These are phyloP conservation scores for Sphaerophoria taeniata DNA, from an alignment of 2,888 invertebrate species.

Conservation along the genomic window DNA sequence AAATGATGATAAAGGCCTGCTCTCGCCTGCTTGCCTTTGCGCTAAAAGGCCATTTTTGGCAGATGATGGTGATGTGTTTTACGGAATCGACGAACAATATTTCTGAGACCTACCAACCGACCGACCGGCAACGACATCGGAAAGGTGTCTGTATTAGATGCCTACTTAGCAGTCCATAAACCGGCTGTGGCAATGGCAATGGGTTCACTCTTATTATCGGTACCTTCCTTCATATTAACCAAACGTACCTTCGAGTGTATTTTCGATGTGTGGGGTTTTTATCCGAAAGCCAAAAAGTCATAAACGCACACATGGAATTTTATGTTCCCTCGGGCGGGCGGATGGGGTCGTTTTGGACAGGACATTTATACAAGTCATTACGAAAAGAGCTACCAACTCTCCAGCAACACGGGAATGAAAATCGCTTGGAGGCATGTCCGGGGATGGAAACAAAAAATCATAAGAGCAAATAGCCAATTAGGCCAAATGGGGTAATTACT, in stretches of 20 bases:
- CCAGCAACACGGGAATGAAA: not conserved
- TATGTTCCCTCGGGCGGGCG: constrained; percentile 40
- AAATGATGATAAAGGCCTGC: constrained; percentile 15
- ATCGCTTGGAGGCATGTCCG: no score
- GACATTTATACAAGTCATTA: not conserved
- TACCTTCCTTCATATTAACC: not conserved
- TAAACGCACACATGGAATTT: constrained; percentile 52
- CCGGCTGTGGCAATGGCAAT: constrained; percentile 49
- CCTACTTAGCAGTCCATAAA: constrained; percentile 72
- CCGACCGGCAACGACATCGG: constrained; percentile 32
- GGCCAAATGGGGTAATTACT: constrained; percentile 71
- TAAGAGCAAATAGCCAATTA: constrained; percentile 73
- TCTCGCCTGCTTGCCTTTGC: not conserved
- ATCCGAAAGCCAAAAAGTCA: constrained; percentile 18
- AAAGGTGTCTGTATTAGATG: constrained; percentile 66
- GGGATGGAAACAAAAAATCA: constrained; percentile 45
- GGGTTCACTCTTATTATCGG: constrained; percentile 24
- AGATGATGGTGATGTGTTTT: constrained; percentile 44
- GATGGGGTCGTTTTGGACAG: not conserved
- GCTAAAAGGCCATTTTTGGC: constrained; percentile 30
- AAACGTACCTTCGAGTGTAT: not conserved
- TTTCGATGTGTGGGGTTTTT: not conserved
- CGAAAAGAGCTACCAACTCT: not conserved
- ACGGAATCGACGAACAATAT: constrained; percentile 19
- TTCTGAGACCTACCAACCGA: constrained; percentile 18